Evolutionary conservation across 2,797 vertebrate species (phyloP).

Genomic region (Ceyx erithaca): DNA sequence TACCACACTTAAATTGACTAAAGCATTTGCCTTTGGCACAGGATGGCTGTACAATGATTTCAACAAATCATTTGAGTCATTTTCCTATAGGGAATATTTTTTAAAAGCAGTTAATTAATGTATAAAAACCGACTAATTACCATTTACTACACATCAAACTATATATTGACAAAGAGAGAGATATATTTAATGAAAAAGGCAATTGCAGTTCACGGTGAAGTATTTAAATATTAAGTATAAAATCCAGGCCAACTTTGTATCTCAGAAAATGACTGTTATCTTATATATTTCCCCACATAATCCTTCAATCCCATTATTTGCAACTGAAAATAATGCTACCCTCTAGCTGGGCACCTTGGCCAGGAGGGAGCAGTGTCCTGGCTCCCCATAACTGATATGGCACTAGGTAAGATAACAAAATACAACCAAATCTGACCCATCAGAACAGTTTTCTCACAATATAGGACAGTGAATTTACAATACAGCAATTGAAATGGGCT

Average conservation of each 20-base stretch:
- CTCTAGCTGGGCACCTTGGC: neutral
- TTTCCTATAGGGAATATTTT: constrained; percentile 82
- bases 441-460: neutral
- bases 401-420: neutral
- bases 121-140: neutral
- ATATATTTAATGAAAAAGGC: neutral
- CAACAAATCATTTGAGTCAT: constrained; percentile 92
- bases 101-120: constrained; percentile 24
- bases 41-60: constrained; percentile 90
- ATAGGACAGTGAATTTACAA: neutral
- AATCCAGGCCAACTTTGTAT: neutral
- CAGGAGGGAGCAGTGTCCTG: neutral
- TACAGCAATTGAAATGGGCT: neutral
- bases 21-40: constrained; percentile 91
- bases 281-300: neutral
- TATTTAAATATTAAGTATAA: neutral
- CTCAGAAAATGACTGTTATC: neutral
- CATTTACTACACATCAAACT: neutral
- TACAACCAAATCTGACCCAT: neutral
- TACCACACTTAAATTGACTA: constrained; percentile 94
- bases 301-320: neutral
- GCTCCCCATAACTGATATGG: neutral
- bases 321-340: neutral
- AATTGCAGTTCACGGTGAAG: neutral
- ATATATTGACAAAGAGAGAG: neutral